Evolutionary conservation across 2,113 vertebrate species (phyloP), one percentile per base, ranked within the genome.

Genomic region (Phodopus roborovskii): DNA sequence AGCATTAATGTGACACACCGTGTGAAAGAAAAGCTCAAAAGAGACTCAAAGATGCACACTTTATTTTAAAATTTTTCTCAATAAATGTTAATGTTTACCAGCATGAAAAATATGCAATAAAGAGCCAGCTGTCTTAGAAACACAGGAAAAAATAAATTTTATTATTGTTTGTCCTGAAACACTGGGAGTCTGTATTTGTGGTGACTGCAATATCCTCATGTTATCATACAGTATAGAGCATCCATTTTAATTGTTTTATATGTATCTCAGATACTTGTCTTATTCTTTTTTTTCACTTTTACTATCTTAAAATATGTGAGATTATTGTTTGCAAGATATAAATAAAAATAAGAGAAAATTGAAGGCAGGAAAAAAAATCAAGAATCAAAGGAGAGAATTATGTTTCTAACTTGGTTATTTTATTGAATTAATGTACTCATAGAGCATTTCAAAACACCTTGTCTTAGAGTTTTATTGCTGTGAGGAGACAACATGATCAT

Each of bases 21-120:
- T 50, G 84, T 79, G 96, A 96, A 97, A 97, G 86, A 97, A 97
- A 98, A 97, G 26, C 94, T 97, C 96, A 92, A 50, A 98, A 97
- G 68, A 96, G 85, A 96, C 64, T 92, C 86, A 92, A 97, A 97
- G 90, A 95, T 73, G 90, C 95, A 64, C 66, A 96, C 93, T 39
- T 68, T 98, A 95, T 95, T 8, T 60, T 4, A 19, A 85, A 50
- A 11, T 48, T n/a, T 16, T 96, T 39, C 96, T 97, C 97, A 73
- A 92, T 64, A 93, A 70, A 92, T 73, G 39, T 88, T 79, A 88
- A 36, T 70, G 78, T 97, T 93, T 97, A 96, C 42, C 26, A 94
- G 91, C 96, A 91, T 85, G 74, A 96, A 88, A 94, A 97, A 88
- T 22, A 82, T 13, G 70, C 75, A 85, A 64, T 62, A 78, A 97